A percentile compares a stretch with the other conserved stretches of the same genome.
These are phyloP conservation scores for Pseudomyrmex pallidus DNA, from an alignment of 1,140 invertebrate genomes.

Conservation along the genomic window DNA sequence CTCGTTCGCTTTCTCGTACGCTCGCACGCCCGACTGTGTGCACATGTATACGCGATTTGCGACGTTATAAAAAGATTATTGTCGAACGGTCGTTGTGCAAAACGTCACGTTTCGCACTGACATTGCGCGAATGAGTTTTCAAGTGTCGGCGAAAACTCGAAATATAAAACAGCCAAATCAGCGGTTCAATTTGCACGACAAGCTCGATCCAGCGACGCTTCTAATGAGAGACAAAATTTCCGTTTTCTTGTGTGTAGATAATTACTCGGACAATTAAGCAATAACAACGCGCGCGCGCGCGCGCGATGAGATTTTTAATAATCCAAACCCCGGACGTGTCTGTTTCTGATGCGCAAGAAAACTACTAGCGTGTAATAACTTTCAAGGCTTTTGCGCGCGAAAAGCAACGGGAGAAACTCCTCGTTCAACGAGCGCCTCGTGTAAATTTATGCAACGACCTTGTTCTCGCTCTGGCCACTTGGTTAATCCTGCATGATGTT, in stretches of 20 bases:
- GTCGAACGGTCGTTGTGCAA: conserved; percentile 1
- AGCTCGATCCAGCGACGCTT: neutral
- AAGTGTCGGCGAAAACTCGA: neutral
- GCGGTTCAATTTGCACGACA: neutral
- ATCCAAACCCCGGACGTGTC: conserved; percentile 7
- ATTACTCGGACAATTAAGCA: conserved; percentile 26
- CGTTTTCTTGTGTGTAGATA: neutral
- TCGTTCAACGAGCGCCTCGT: conserved; percentile 33
- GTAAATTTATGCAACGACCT: conserved; percentile 61
- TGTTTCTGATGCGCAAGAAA: conserved; percentile 40
- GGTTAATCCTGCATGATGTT: conserved; percentile 46
- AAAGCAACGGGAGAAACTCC: conserved; percentile 50
- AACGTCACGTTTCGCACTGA: neutral
- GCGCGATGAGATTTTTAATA: conserved; percentile 37
- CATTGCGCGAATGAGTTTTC: neutral
- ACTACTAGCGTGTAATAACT: conserved; percentile 39
- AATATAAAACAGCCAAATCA: neutral
- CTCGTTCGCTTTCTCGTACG: conserved; percentile 2
- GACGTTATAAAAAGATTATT: conserved; percentile 40
- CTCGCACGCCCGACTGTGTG: neutral
- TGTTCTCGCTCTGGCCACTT: conserved; percentile 42
- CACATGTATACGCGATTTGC: conserved; percentile 18
- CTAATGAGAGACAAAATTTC: neutral
- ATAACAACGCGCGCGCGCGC: neutral
- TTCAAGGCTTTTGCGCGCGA: conserved; percentile 47